phyloP scores from a whole-genome alignment of 1,140 invertebrate genomes.

The Homarus americanus region DNA sequence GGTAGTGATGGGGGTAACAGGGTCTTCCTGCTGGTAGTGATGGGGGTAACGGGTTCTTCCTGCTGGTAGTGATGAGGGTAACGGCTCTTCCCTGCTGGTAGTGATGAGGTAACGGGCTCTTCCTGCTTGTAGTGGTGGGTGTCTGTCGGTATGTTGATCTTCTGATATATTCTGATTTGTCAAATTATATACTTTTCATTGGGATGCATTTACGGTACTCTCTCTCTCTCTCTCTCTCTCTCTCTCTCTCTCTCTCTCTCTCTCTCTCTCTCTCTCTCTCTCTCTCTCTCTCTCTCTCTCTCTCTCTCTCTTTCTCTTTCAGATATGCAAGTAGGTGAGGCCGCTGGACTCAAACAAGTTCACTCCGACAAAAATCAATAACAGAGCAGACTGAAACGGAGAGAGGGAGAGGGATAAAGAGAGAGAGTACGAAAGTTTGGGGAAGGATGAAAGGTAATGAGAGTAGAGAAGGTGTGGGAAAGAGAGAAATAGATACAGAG shows the following conservation, averaged over 20 bases:
- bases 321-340: background rate
- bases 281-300: too few species aligned
- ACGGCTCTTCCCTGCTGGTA: background rate
- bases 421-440: background rate
- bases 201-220: too few species aligned
- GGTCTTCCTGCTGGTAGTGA: background rate
- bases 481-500: constrained; percentile 6
- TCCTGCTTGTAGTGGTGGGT: background rate
- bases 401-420: background rate
- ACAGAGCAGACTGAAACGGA: background rate
- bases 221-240: background rate
- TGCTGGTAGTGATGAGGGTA: background rate
- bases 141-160: background rate
- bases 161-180: too few species aligned
- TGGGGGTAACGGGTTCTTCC: background rate
- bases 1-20: background rate
- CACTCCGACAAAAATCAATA: too few species aligned
- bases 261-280: too few species aligned
- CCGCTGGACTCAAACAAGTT: too few species aligned
- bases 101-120: background rate
- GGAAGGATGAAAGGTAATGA: background rate
- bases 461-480: background rate
- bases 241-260: constrained; percentile 4
- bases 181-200: background rate
- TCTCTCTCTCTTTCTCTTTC: constrained; percentile 15